phyloP scores from a whole-genome alignment of 2,797 vertebrate genomes.

The Oreochromis grahami region DNA sequence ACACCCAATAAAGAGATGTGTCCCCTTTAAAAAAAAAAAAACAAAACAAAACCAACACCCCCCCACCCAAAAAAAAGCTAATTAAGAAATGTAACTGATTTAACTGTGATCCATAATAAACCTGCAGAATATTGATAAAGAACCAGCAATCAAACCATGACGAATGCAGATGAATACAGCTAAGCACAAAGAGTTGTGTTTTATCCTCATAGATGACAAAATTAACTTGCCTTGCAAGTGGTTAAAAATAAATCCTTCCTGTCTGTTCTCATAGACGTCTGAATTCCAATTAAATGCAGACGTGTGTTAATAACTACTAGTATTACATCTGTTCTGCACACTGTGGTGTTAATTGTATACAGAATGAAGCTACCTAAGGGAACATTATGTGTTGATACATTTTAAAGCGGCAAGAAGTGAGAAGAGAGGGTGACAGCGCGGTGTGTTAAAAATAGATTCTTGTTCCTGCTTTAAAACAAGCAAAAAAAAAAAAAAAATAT shows the following conservation, averaged over 20 bases:
- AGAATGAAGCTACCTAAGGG: not conserved
- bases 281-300: slow-evolving; percentile 38
- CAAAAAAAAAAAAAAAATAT: not conserved
- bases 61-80: not conserved
- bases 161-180: not conserved
- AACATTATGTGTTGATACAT: slow-evolving; percentile 19
- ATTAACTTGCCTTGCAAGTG: not conserved
- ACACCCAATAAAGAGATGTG: not conserved
- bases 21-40: not conserved
- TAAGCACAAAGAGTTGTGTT: not conserved
- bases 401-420: slow-evolving; percentile 13
- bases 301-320: slow-evolving; percentile 12
- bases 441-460: not conserved
- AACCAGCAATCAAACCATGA: not conserved
- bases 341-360: slow-evolving; percentile 40
- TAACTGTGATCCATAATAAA: not conserved
- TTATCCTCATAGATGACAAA: not conserved
- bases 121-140: not conserved
- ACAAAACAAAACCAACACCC: not conserved
- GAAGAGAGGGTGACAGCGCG: not conserved
- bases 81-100: not conserved
- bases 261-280: not conserved
- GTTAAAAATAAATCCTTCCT: slow-evolving; percentile 39
- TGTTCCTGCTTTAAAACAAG: not conserved
- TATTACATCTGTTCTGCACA: slow-evolving; percentile 21